Evolutionary conservation across 2,797 vertebrate genomes (phyloP).

Genomic region (Ciconia nigra): DNA sequence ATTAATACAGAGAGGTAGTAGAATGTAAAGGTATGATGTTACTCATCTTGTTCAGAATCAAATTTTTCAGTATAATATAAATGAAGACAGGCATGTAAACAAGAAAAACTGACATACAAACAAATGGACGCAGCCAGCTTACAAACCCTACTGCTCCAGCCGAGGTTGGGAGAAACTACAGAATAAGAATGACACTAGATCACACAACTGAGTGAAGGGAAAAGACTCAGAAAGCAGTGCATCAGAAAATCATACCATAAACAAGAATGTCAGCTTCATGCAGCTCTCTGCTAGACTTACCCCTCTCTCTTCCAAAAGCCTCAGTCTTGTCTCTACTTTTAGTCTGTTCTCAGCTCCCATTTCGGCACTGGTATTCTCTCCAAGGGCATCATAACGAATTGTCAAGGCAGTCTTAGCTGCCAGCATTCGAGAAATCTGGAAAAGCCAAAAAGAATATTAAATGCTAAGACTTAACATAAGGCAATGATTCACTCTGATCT

Average conservation of each 20-base stretch:
- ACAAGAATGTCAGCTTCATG: not conserved
- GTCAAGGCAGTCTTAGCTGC: slow-evolving; percentile 93
- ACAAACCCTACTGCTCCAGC: not conserved
- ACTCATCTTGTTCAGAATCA: not conserved
- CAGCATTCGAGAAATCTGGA: slow-evolving; percentile 94
- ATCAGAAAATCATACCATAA: not conserved
- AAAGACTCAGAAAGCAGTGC: not conserved
- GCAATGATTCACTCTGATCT: not conserved
- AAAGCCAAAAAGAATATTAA: slow-evolving; percentile 9
- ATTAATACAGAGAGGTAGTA: not conserved
- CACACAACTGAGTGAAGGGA: not conserved
- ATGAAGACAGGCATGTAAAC: not conserved
- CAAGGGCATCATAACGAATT: slow-evolving; percentile 93
- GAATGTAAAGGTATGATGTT: not conserved
- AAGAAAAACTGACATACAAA: not conserved
- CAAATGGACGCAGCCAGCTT: not conserved
- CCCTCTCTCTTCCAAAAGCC: slow-evolving; percentile 91
- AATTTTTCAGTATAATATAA: not conserved
- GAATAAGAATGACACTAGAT: not conserved
- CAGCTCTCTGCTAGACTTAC: slow-evolving; percentile 74
- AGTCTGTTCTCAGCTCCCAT: slow-evolving; percentile 93
- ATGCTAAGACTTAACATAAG: not conserved
- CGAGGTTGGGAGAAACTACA: not conserved
- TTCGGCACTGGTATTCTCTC: slow-evolving; percentile 90
- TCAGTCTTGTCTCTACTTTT: slow-evolving; percentile 90